These are phyloP conservation scores for Lycaena phlaeas DNA, from an alignment of 2,888 invertebrate genomes.

Conservation along the genomic window DNA sequence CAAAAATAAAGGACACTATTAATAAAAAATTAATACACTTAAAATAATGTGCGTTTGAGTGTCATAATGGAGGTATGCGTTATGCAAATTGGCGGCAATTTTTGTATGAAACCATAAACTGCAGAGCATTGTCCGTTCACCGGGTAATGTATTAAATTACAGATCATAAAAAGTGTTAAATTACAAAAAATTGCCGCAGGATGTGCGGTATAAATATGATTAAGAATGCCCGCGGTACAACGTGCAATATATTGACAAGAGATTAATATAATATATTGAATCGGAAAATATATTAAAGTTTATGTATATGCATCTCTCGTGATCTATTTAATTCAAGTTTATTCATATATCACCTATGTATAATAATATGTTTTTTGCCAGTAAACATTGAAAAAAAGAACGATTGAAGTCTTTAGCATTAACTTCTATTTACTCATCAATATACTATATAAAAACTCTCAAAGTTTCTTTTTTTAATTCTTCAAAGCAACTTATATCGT, in stretches of 20 bases:
- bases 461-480: too few relatives aligned
- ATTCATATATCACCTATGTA: too few relatives aligned
- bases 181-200: conserved; percentile 10
- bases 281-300: too few relatives aligned
- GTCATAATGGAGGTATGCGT: neutral
- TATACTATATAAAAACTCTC: too few relatives aligned
- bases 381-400: too few relatives aligned
- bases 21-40: neutral
- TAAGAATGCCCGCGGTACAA: neutral
- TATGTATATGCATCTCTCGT: too few relatives aligned
- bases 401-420: too few relatives aligned
- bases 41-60: neutral
- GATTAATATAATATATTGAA: too few relatives aligned
- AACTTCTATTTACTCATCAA: too few relatives aligned
- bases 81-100: conserved; percentile 15
- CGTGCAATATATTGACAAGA: neutral
- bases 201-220: conserved; percentile 6
- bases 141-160: conserved; percentile 58
- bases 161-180: conserved; percentile 46
- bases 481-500: too few relatives aligned
- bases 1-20: neutral
- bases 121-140: conserved; percentile 39
- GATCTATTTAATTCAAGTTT: too few relatives aligned
- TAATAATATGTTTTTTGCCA: too few relatives aligned
- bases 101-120: conserved; percentile 39